Conservation (phyloP, 1,140 invertebrate species). For the Drosophila lacteicornis region DNA sequence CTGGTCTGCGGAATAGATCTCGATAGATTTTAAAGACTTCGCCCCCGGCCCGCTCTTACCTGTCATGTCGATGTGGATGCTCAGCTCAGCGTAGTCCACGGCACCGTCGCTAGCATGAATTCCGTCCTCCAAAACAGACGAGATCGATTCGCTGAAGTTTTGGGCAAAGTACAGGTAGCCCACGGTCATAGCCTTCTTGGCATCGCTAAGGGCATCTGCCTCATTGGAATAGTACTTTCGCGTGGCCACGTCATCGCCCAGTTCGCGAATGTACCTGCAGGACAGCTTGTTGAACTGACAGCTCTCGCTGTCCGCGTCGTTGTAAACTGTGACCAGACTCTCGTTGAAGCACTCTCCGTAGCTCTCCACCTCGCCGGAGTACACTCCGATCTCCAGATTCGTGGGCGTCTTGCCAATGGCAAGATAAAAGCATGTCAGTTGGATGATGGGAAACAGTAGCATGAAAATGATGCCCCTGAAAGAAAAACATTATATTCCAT, state of each 20-base stretch:
- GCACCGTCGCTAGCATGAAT: constrained; percentile 85
- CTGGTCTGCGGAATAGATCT: constrained; percentile 85
- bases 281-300: constrained; percentile 87
- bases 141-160: constrained; percentile 91
- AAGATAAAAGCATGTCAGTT: constrained; percentile 92
- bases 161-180: constrained; percentile 90
- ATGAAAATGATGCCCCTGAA: constrained; percentile 92
- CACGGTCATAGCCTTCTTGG: constrained; percentile 88
- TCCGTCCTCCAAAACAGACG: constrained; percentile 86
- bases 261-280: constrained; percentile 86
- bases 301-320: constrained; percentile 50
- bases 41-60: constrained; percentile 32
- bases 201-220: constrained; percentile 87
- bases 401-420: constrained; percentile 92
- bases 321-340: constrained; percentile 66
- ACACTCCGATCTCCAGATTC: constrained; percentile 89
- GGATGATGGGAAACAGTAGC: constrained; percentile 91
- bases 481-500: constrained; percentile 25
- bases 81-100: constrained; percentile 87
- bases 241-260: constrained; percentile 85
- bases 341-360: constrained; percentile 75
- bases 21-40: constrained; percentile 2
- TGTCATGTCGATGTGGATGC: constrained; percentile 85
- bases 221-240: constrained; percentile 67
- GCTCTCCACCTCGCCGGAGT: constrained; percentile 89